Evolutionary conservation across 1,140 invertebrate genomes (phyloP).

Genomic region (Elymnias hypermnestra): DNA sequence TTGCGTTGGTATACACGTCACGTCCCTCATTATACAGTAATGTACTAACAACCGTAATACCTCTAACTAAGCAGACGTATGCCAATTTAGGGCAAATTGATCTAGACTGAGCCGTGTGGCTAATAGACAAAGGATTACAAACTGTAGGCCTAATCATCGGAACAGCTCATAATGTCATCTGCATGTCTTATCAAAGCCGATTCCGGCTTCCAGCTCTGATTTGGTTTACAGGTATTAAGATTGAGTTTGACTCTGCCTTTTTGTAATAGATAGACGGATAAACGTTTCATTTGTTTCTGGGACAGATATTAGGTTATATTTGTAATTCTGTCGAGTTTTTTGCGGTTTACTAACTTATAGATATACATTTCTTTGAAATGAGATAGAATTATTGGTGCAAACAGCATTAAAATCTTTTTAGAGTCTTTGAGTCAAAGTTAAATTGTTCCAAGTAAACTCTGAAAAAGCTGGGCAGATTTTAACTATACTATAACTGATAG

Average conservation of each 20-base stretch:
- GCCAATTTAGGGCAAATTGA: conserved; percentile 22
- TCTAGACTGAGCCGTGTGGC: conserved; percentile 21
- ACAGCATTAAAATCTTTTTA: no score
- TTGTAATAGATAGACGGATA: no score
- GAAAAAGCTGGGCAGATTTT: no score
- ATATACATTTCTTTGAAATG: no score
- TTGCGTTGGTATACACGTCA: conserved; percentile 1
- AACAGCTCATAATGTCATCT: conserved; percentile 29
- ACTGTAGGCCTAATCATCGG: conserved; percentile 25
- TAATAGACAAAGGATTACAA: conserved; percentile 34
- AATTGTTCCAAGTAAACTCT: no score
- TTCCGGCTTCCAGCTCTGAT: conserved; percentile 15
- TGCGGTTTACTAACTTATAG: no score
- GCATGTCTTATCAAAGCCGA: conserved; percentile 33
- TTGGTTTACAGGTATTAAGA: conserved; percentile 10
- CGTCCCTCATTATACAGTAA: conserved; percentile 14
- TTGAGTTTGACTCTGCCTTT: not conserved
- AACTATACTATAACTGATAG: no score
- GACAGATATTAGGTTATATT: no score
- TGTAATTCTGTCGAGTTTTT: no score
- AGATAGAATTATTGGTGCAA: no score
- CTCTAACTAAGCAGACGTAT: conserved; percentile 22
- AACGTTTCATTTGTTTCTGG: no score
- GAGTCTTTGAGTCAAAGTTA: no score
- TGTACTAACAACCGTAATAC: conserved; percentile 17